Evolutionary conservation across 2,797 vertebrate genomes (phyloP).

Genomic region (Vespertilio murinus): DNA sequence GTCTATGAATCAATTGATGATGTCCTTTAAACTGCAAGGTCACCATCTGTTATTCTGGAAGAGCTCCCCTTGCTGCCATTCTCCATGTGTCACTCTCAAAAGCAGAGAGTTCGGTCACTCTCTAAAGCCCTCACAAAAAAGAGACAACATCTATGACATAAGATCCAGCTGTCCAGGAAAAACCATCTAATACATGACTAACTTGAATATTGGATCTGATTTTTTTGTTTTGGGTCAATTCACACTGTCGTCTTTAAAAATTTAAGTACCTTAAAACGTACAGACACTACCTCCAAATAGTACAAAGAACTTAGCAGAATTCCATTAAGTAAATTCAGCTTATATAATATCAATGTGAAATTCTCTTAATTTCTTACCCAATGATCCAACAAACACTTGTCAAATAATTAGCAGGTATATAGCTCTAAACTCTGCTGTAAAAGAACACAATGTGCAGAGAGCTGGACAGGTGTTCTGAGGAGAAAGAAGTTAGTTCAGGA

Average conservation of each 20-base stretch:
- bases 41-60: neutral
- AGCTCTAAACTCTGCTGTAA: neutral
- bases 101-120: neutral
- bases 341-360: neutral
- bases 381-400: neutral
- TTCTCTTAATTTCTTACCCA: neutral
- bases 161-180: neutral
- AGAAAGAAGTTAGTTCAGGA: neutral
- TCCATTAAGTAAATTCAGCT: slow-evolving; percentile 21
- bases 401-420: neutral
- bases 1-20: neutral
- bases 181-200: neutral
- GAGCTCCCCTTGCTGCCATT: neutral
- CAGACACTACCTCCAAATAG: neutral
- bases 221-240: neutral
- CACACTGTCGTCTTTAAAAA: neutral
- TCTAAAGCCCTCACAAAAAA: neutral
- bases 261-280: neutral
- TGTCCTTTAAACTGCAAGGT: neutral
- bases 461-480: neutral
- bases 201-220: neutral
- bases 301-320: neutral
- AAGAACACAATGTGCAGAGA: neutral
- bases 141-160: neutral
- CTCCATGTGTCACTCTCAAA: neutral